These are phyloP conservation scores for Baryphthengus martii DNA, from an alignment of 2,113 vertebrate genomes.

Conservation along the genomic window DNA sequence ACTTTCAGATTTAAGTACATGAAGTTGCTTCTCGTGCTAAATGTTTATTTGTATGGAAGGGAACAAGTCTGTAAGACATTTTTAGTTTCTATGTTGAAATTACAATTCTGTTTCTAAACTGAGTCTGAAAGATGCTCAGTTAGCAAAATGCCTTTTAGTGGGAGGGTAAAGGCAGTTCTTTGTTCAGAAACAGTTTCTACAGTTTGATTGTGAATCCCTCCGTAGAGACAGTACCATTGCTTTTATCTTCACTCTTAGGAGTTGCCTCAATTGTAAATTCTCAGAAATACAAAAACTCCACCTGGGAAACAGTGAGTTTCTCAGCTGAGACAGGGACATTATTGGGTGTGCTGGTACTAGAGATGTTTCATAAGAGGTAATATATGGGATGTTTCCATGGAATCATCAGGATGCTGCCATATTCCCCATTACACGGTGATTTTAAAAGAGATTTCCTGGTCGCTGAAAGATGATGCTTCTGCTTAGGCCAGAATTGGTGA, in stretches of 20 bases:
- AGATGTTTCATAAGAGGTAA: not conserved
- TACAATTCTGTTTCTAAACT: slow-evolving; percentile 42
- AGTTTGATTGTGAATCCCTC: not conserved
- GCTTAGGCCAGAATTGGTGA: not conserved
- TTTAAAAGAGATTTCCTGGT: not conserved
- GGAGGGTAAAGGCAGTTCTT: slow-evolving; percentile 6
- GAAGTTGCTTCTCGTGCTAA: not conserved
- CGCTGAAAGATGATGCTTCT: not conserved
- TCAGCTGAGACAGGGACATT: not conserved
- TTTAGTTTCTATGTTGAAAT: slow-evolving; percentile 35
- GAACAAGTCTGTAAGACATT: not conserved
- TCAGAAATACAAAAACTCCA: not conserved
- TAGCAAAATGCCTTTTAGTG: slow-evolving; percentile 43
- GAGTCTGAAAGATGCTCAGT: slow-evolving; percentile 20
- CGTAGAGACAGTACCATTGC: not conserved
- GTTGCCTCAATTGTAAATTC: not conserved
- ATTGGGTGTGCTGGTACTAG: not conserved
- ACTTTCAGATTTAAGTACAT: not conserved
- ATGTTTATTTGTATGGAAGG: not conserved
- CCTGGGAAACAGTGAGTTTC: not conserved
- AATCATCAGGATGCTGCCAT: not conserved
- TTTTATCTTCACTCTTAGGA: not conserved
- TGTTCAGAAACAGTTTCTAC: slow-evolving; percentile 31
- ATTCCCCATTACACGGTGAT: not conserved
- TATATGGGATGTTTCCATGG: not conserved